A percentile compares a stretch with the other conserved stretches of the same genome.
Evolutionary conservation across 2,888 invertebrate genomes (phyloP).

Genomic region (Aquatica leii): DNA sequence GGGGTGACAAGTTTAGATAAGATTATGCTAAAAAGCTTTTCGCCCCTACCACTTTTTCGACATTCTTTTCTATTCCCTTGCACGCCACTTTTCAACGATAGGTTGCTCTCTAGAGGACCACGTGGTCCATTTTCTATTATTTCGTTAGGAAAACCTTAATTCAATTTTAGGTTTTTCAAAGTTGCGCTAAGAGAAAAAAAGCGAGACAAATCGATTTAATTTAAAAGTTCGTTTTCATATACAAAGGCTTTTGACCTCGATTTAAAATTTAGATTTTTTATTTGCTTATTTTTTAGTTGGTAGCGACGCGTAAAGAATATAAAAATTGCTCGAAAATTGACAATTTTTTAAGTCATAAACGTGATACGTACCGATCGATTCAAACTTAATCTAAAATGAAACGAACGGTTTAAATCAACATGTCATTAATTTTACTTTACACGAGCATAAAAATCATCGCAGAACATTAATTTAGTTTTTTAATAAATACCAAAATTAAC

Average conservation of each 20-base stretch:
- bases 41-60: conserved; percentile 20
- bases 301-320: neutral
- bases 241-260: conserved; percentile 12
- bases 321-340: neutral
- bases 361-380: neutral
- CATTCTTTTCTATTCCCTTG: conserved; percentile 24
- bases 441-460: too few species aligned
- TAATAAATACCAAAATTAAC: too few species aligned
- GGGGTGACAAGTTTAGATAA: conserved; percentile 49
- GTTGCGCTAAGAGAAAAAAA: neutral
- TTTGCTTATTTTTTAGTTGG: conserved; percentile 8
- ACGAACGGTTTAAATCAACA: too few species aligned
- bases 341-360: conserved; percentile 2
- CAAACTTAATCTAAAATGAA: neutral
- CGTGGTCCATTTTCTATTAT: conserved; percentile 14
- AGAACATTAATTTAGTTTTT: too few species aligned
- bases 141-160: conserved; percentile 8
- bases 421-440: too few species aligned
- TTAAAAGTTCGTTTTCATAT: conserved; percentile 5
- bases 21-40: conserved; percentile 45
- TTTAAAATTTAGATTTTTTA: conserved; percentile 10
- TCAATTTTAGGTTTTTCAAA: neutral
- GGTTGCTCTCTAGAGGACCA: conserved; percentile 25
- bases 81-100: conserved; percentile 15
- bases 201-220: conserved; percentile 6